Evolutionary conservation across 2,797 vertebrate genomes (phyloP), one percentile per base, ranked within the genome.

Genomic region (Hypotaenidia okinawae): DNA sequence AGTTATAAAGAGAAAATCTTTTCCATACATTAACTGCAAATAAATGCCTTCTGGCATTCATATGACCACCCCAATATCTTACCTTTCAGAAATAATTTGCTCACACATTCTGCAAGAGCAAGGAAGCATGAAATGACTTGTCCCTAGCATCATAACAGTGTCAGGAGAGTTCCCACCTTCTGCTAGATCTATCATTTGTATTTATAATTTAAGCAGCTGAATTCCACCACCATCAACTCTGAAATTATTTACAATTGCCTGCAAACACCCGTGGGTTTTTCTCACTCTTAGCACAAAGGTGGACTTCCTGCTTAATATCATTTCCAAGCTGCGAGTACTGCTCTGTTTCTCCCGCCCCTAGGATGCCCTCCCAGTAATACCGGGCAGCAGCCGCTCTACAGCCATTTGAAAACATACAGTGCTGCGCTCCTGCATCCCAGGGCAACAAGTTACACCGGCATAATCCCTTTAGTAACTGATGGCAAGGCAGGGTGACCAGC

Each of bases 71-170:
- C 55, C 59, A 87, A 67, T 93, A 93, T 58, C 69, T 89, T 79
- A 70, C 19, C 22, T 94, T 91, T 94, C 90, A 95, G 54, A 89
- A 96, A 90, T 57, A 79, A 93, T 96, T 92, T 86, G 66, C 33
- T 96, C 54, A 78, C 6, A 0, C 3, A 1, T 66, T 90, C 88
- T 84, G 67, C 77, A 75, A 75, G 68, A 81, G 74, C 79, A 84
- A 58, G 78, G 51, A 89, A 87, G 83, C 77, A 73, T 93, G 81
- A 95, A 96, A 93, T 93, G 33, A 45, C 75, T 94, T 91, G 55
- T 89, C 52, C 68, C 15, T 79, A 27, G 43, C 39, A 87, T 55
- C 33, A 57, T 16, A 88, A 59, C 49, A 82, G 74, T 64, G 79
- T 39, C 73, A 86, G 80, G 16, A 90, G 47, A 66, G 45, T 81